Base-by-base conservation (phyloP, 2,888 invertebrate species). In the Esperia sulphurella region DNA sequence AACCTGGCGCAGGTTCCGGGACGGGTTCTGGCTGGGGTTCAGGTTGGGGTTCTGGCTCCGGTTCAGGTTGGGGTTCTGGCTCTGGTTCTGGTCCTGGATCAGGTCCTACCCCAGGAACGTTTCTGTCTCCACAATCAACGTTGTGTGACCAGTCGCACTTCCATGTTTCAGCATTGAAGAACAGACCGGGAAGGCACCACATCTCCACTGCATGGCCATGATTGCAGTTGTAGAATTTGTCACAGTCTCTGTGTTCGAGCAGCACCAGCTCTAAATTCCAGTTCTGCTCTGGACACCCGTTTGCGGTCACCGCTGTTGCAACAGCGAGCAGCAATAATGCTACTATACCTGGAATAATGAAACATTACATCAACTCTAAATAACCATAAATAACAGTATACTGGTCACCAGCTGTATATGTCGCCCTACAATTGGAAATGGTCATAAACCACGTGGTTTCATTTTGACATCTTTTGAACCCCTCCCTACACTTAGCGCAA, bases 161-260 rank as follows among this genome's bases (percentile, higher is more conserved):
- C 68, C 69, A 70, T 10, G 69, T 83, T 10, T 86, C 78, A 5
- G 90, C 71, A 46, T 92, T 91, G 73, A 93, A 94, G 41, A 89
- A 80, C 0, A 93, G 79, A 9, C 88, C 90, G 0, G 71, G 59
- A 0, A 91, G 91, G 58, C 94, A 94, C 0, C 67, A 63, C 63
- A 91, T 90, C 58, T 92, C 92, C 1, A 92, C 71, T 0, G 91
- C 93, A 0, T 82, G 58, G 4, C 92, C 94, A 54, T 91, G 91
- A 74, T 93, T 92, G 65, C 94, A 94, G 63, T 93, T 93, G 47
- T 93, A 86, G 71, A 92, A 94, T 64, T 91, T 92, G 49, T 91
- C 81, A 65, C 94, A 94, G 46, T 90, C 84, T 0, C 78, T 83
- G 43, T 88, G 87, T 14, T 88, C 5, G 8, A 29, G 31, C 8